Evolutionary conservation across 2,888 invertebrate genomes (phyloP), one percentile per base, ranked within the genome.

Genomic region (Conus canariensis): DNA sequence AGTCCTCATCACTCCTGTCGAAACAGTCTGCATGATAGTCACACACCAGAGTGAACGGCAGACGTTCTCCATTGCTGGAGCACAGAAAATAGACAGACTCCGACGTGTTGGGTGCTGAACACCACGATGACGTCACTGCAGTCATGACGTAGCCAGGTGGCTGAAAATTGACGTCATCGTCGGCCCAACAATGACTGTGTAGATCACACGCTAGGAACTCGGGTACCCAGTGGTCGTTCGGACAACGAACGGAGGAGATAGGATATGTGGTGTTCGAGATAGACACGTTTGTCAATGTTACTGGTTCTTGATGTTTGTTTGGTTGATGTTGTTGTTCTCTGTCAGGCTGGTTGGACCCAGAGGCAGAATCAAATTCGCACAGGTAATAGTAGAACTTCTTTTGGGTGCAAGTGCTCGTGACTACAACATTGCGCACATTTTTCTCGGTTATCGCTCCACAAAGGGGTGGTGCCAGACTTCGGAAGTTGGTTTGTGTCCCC

Each of bases 41-140:
- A 30, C 85, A 85, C n/a, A 85, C 85, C 60, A 85, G 22, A 0
- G 85, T 85, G 60, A 85, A 85, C 14, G 85, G 85, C 58, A 60
- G 8, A 25, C 22, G 12, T 1, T n/a, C 25, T 0, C 6, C 22
- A 6, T 56, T 14, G 14, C 25, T 85, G 25, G 60, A 0, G 16
- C 85, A 85, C 60, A 60, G 19, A 25, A 85, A 85, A 14, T 85
- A 85, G 25, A 85, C 16, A 12, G 25, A 14, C 14, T 59, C 45
- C 14, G 85, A 60, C 85, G 22, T 85, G 56, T 58, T 4, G 16
- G 85, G 58, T 0, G 85, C 58, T 6, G 56, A 19, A 14, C 85
- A 85, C 85, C 22, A 85, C 25, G 25, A 85, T 25, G 85, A 85
- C 60, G 85, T 85, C 60, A 25, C 5, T 5, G 22, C 85, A 6